Evolutionary conservation across 2,888 invertebrate genomes (phyloP).

Genomic region (Drosophila putrida): DNA sequence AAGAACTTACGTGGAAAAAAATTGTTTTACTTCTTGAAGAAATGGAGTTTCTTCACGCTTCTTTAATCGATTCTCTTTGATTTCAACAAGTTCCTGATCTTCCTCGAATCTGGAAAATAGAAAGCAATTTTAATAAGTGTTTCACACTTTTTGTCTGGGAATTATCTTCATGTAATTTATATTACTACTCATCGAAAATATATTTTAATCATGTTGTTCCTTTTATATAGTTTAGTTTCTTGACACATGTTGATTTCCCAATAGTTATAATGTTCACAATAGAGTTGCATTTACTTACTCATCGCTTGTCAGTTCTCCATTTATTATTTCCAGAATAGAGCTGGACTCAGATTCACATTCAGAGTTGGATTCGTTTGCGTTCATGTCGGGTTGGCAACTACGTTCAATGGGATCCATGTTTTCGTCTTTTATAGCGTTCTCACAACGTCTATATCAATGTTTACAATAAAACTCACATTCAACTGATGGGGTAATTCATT

Average conservation of each 20-base stretch:
- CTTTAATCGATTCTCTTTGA: not conserved
- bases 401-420: slow-evolving; percentile 6
- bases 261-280: not conserved
- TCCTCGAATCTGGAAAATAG: not conserved
- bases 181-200: not conserved
- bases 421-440: slow-evolving; percentile 39
- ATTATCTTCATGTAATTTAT: not conserved
- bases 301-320: not conserved
- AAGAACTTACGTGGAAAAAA: too few relatives aligned
- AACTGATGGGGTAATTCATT: slow-evolving; percentile 4
- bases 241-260: not conserved
- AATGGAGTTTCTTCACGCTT: not conserved
- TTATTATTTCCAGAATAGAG: not conserved
- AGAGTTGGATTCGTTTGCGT: slow-evolving; percentile 27
- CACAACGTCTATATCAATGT: slow-evolving; percentile 23
- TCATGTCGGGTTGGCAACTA: slow-evolving; percentile 60
- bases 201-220: not conserved
- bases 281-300: slow-evolving; percentile 34
- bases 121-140: not conserved
- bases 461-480: slow-evolving; percentile 38
- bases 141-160: not conserved
- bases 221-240: not conserved
- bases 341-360: slow-evolving; percentile 16
- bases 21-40: too few relatives aligned
- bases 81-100: not conserved